A percentile compares a stretch with the other conserved stretches of the same genome.
Evolutionary conservation across 2,888 invertebrate genomes (phyloP).

Genomic region (Temnothorax unifasciatus): DNA sequence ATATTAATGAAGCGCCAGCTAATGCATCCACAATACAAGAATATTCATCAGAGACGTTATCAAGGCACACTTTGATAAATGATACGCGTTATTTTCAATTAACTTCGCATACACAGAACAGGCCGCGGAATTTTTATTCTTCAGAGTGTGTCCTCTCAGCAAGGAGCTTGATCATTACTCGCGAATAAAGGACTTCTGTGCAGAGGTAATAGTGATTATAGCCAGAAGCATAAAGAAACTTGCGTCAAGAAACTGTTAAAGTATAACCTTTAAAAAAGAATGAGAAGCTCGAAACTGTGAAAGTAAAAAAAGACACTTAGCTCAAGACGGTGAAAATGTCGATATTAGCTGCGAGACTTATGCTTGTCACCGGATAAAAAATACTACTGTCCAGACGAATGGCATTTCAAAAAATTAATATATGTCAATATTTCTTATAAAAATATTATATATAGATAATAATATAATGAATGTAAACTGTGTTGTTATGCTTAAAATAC

Average conservation of each 20-base stretch:
- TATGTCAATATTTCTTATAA: neutral
- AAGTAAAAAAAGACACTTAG: neutral
- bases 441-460: neutral
- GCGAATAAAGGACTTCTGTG: constrained; percentile 18
- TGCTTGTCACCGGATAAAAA: neutral
- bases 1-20: constrained; percentile 20
- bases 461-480: neutral
- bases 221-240: neutral
- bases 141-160: neutral
- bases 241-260: neutral
- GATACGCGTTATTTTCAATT: constrained; percentile 22
- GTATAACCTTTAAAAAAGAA: neutral
- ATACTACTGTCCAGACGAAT: neutral
- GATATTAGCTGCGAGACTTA: neutral
- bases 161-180: neutral
- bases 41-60: neutral
- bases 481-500: neutral
- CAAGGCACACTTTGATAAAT: neutral
- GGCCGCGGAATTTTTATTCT: neutral
- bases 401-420: neutral
- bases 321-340: neutral
- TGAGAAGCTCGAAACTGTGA: neutral
- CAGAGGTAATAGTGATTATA: constrained; percentile 4
- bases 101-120: neutral
- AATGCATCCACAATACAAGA: neutral